Evolutionary conservation across 2,113 vertebrate genomes (phyloP).

Genomic region (western clawed frog (Xenopus tropicalis)): UCB_Xtro_10.0 CM004449.2:5273501-5274000

Average conservation of each 20-base stretch:
- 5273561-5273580: slow-evolving; percentile 9
- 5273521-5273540: slow-evolving; percentile 7
- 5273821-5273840: no score
- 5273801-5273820: no score
- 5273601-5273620: background rate
- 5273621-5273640: slow-evolving; percentile 2
- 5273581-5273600: slow-evolving; percentile 22
- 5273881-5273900: no score
- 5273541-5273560: slow-evolving; percentile 28
- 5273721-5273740: background rate
- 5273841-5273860: no score
- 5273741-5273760: background rate
- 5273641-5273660: slow-evolving; percentile 5
- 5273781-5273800: no score
- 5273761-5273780: background rate
- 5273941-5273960: no score
- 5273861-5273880: no score
- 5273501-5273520: slow-evolving; percentile 12
- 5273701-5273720: background rate
- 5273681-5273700: slow-evolving; percentile 21
- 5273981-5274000: no score
- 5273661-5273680: background rate
- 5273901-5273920: no score
- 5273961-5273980: no score
- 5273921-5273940: no score